Evolutionary conservation across 2,888 invertebrate species (phyloP).

Genomic region (Caenorhabditis becei): DNA sequence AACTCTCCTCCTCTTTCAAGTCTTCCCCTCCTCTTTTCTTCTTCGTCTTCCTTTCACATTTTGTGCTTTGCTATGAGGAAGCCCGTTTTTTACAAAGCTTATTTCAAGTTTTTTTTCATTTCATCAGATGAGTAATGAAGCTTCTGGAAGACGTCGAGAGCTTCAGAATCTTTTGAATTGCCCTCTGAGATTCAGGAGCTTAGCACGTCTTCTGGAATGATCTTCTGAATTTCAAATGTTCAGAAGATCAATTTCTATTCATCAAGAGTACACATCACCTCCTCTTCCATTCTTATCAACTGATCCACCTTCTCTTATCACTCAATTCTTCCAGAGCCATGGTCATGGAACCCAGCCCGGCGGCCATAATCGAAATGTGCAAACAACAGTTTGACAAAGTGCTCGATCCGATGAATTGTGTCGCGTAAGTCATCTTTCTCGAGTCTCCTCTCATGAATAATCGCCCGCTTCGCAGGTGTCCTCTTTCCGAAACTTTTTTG

Average conservation of each 20-base stretch:
- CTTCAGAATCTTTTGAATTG: no score
- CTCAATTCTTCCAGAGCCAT: background rate
- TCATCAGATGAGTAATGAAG: no score
- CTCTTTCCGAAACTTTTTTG: slow-evolving; percentile 26
- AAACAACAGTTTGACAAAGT: slow-evolving; percentile 40
- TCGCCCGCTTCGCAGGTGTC: slow-evolving; percentile 39
- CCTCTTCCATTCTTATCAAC: background rate
- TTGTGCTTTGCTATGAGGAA: no score
- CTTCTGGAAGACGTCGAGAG: no score
- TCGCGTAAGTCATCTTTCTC: slow-evolving; percentile 43
- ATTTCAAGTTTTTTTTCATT: no score
- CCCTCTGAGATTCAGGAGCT: no score
- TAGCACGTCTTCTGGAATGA: no score
- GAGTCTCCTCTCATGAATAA: slow-evolving; percentile 9
- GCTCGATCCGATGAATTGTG: slow-evolving; percentile 47
- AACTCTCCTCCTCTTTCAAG: slow-evolving; percentile 16
- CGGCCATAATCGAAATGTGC: slow-evolving; percentile 32
- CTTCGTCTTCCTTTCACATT: background rate
- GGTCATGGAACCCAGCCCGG: slow-evolving; percentile 15
- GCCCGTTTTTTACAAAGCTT: no score
- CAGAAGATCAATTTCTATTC: no score
- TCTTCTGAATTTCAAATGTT: no score
- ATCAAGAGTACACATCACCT: slow-evolving; percentile 1
- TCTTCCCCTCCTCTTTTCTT: slow-evolving; percentile 11
- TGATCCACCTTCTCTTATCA: background rate